A percentile compares a stretch with the other conserved stretches of the same genome.
Evolutionary conservation across 2,888 invertebrate genomes (phyloP).

Genomic region (Euphydryas editha): DNA sequence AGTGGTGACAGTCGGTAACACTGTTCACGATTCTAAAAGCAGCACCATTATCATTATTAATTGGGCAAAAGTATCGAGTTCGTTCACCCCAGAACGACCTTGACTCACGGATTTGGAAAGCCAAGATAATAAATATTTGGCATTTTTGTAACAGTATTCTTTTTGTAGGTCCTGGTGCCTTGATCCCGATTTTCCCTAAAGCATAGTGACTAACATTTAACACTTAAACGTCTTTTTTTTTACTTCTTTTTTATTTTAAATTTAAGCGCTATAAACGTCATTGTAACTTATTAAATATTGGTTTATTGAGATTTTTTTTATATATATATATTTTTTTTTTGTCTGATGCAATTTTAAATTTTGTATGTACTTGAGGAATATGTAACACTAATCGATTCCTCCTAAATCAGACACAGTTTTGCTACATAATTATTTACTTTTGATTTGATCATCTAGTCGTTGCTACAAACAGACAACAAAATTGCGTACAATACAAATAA

Average conservation of each 20-base stretch:
- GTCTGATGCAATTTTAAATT: too few relatives aligned
- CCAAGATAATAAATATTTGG: conserved; percentile 49
- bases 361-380: too few relatives aligned
- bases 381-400: too few relatives aligned
- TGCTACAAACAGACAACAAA: too few relatives aligned
- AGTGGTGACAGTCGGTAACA: neutral
- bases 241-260: neutral
- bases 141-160: conserved; percentile 52
- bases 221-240: neutral
- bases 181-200: conserved; percentile 33
- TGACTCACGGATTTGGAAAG: conserved; percentile 53
- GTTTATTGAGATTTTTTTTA: too few relatives aligned
- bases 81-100: conserved; percentile 47
- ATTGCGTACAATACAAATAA: too few relatives aligned
- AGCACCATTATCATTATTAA: conserved; percentile 36
- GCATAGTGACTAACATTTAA: neutral
- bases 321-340: too few relatives aligned
- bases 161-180: conserved; percentile 39
- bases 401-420: too few relatives aligned
- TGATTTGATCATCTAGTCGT: too few relatives aligned
- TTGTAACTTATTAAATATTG: too few relatives aligned
- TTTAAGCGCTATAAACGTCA: neutral
- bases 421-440: too few relatives aligned
- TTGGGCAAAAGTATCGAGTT: conserved; percentile 37
- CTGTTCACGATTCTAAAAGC: conserved; percentile 5